Evolutionary conservation across 2,888 invertebrate genomes (phyloP), one percentile per base, ranked within the genome.

Genomic region (Clostera curtula): DNA sequence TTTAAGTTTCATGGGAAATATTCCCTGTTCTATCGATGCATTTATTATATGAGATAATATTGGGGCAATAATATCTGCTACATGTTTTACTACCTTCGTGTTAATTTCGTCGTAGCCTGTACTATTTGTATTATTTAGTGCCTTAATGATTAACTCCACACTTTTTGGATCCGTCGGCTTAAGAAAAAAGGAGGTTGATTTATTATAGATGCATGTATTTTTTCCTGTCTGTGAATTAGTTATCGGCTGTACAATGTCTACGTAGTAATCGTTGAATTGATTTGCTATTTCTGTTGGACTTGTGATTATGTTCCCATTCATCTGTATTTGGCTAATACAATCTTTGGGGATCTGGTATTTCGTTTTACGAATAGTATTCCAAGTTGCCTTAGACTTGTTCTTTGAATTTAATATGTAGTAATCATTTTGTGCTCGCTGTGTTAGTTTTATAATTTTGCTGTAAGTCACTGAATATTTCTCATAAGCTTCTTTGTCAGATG

Each of bases 21-120:
- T 9, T 6, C 26, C 26, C 12, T 11, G 7, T 4, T 20, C 19
- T 10, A 27, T 14, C 8, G 19, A 27, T 9, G 3, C 21, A 27
- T 27, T 27, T 5, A 27, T 20, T 10, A 27, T 19, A n/a, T 27
- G 20, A 6, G 14, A 19, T 3, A 27, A 16, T 20, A 27, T 10
- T 9, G 16, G 20, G 15, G 26, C 15, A 16, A 27, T 20, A n/a
- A 5, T 12, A n/a, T 5, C 5, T 2, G 15, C 7, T 7, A 19
- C 19, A 11, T 9, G 6, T 15, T 27, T 27, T 10, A 27, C 14
- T 2, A 27, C 11, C 3, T 27, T 20, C n/a, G 26, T 27, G 11
- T 6, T 11, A 12, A 27, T 20, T 5, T 15, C 26, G 6, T 27
- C 26, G 16, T 20, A 27, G 3, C 26, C 26, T 10, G 11, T 21